phyloP scores from a whole-genome alignment of 2,797 vertebrate species.

The Moxostoma hubbsi region DNA sequence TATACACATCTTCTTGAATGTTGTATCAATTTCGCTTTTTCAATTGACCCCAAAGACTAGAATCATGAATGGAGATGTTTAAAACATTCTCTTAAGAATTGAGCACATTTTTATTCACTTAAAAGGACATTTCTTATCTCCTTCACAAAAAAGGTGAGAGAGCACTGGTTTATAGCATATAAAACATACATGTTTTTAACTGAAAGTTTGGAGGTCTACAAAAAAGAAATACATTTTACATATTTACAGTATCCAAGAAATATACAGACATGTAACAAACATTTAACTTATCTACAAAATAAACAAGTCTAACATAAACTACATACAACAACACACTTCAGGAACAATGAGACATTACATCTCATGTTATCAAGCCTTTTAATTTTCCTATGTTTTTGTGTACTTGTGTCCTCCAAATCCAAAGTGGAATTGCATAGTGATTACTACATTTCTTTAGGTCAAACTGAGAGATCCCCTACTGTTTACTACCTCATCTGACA shows the following conservation, averaged over 20 bases:
- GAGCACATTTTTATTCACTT: slow-evolving; percentile 32
- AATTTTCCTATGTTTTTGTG: background rate
- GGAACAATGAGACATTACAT: background rate
- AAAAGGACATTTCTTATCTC: slow-evolving; percentile 18
- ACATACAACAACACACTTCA: background rate
- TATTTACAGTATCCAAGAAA: slow-evolving; percentile 41
- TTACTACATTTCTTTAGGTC: background rate
- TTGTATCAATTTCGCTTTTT: background rate
- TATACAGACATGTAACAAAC: slow-evolving; percentile 14
- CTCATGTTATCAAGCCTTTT: background rate
- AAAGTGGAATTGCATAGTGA: slow-evolving; percentile 38
- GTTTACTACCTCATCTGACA: background rate
- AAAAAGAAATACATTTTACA: slow-evolving; percentile 20
- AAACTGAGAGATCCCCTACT: background rate
- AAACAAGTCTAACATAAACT: slow-evolving; percentile 14
- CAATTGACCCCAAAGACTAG: background rate
- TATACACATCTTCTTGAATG: background rate
- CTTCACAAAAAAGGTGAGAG: slow-evolving; percentile 35
- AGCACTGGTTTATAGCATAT: slow-evolving; percentile 41
- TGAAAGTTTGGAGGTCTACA: slow-evolving; percentile 31
- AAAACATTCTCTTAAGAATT: background rate
- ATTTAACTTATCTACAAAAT: slow-evolving; percentile 18
- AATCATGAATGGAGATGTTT: background rate
- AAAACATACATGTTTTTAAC: slow-evolving; percentile 43
- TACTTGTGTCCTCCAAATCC: background rate